A percentile compares a stretch with the other conserved stretches of the same genome.
Conservation (phyloP, 1,140 invertebrate genomes). For the Pseudachorutes palmiensis region DNA sequence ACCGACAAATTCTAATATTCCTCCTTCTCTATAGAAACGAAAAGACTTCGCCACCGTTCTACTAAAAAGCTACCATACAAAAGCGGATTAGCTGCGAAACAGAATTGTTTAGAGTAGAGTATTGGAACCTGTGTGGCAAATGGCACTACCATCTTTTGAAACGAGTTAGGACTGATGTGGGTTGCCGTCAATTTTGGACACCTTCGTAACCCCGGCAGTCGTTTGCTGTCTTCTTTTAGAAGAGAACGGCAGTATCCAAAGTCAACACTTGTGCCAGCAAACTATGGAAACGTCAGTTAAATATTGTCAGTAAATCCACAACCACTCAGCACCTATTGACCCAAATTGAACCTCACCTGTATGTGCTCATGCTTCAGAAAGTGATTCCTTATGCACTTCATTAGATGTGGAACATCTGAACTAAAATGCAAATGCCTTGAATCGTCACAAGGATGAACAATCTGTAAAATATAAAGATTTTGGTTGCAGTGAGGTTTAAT, state of each 20-base stretch:
- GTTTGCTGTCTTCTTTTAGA: background rate
- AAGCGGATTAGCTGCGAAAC: too few relatives aligned
- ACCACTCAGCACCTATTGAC: background rate
- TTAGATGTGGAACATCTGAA: conserved; percentile 11
- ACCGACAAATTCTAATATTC: background rate
- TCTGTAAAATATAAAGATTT: background rate
- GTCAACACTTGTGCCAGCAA: background rate
- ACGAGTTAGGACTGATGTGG: conserved; percentile 8
- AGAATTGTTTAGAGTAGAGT: background rate
- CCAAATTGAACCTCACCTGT: background rate
- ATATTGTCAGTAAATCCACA: background rate
- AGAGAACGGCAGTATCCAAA: background rate
- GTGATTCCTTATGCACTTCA: conserved; percentile 16
- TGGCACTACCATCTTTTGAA: conserved; percentile 22
- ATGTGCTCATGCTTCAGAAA: conserved; percentile 1
- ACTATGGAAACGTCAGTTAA: background rate
- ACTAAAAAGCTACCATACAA: background rate
- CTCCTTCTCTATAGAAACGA: background rate
- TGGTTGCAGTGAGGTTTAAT: background rate
- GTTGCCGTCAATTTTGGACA: background rate
- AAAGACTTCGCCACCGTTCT: background rate
- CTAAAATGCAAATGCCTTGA: background rate
- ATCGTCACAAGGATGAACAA: background rate
- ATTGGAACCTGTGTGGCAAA: conserved; percentile 5
- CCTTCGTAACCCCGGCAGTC: background rate